phyloP scores from a whole-genome alignment of 2,797 vertebrate species.

The Sphaeramia orbicularis region DNA sequence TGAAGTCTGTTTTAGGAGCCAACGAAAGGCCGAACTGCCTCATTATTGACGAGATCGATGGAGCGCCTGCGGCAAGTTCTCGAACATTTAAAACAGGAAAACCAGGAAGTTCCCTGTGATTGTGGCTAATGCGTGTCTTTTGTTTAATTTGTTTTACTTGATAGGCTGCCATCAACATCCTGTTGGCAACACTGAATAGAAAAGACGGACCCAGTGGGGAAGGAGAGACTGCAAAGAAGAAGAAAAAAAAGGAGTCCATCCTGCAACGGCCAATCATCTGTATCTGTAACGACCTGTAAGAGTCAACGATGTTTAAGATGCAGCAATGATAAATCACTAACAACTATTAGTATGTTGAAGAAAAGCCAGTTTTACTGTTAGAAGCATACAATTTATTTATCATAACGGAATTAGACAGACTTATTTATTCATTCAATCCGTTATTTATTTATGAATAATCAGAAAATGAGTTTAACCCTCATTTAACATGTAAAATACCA shows the following conservation, averaged over 20 bases:
- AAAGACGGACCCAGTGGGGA: constrained; percentile 82
- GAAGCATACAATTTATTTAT: too few relatives aligned
- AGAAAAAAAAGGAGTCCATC: constrained; percentile 83
- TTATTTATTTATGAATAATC: too few relatives aligned
- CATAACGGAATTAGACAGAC: too few relatives aligned
- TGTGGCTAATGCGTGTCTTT: too few relatives aligned
- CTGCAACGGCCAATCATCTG: constrained; percentile 94
- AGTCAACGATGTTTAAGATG: not conserved
- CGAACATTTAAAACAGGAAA: not conserved
- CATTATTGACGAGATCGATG: constrained; percentile 96
- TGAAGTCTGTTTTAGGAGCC: constrained; percentile 93
- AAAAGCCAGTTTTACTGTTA: too few relatives aligned
- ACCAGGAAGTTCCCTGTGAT: not conserved
- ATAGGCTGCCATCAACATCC: constrained; percentile 91
- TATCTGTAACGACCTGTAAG: constrained; percentile 98
- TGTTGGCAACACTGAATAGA: constrained; percentile 88
- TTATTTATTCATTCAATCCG: too few relatives aligned
- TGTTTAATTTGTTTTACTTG: not conserved
- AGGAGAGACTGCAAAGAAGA: constrained; percentile 77
- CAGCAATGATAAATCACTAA: too few relatives aligned
- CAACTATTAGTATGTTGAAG: too few relatives aligned
- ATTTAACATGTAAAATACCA: too few relatives aligned
- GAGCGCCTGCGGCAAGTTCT: constrained; percentile 87
- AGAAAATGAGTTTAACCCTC: too few relatives aligned
- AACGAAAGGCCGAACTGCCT: constrained; percentile 90